Percentiles rank a stretch among this genome's conserved stretches.
Conservation (phyloP, 2,888 invertebrate species). For the Lepidocyrtinus sp. region DNA sequence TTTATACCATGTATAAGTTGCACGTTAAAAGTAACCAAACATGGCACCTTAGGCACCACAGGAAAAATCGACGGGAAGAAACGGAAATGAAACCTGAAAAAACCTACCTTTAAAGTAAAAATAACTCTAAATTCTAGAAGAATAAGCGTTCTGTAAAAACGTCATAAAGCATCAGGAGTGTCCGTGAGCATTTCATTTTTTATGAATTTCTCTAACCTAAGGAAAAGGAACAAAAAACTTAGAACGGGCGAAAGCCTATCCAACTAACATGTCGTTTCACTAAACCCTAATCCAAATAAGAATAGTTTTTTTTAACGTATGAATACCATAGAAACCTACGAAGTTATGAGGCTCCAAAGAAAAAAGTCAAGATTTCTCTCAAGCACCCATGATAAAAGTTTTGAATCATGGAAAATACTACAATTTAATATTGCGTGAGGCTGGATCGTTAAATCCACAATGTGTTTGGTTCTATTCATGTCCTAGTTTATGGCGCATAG, state of each 20-base stretch:
- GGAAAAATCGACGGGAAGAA: no score
- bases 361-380: conserved; percentile 50
- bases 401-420: conserved; percentile 63
- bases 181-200: no score
- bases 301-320: not conserved
- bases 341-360: conserved; percentile 23
- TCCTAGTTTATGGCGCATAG: conserved; percentile 35
- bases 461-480: conserved; percentile 51
- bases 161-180: no score
- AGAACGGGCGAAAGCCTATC: not conserved
- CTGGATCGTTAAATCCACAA: conserved; percentile 68
- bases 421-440: conserved; percentile 69
- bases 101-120: not conserved
- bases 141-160: no score
- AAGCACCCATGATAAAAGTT: conserved; percentile 41
- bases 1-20: no score
- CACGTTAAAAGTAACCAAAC: no score
- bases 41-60: no score
- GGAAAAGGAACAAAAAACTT: not conserved
- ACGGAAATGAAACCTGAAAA: not conserved
- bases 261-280: conserved; percentile 19
- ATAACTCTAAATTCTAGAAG: no score
- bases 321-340: conserved; percentile 19
- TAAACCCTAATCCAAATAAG: not conserved
- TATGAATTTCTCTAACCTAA: no score